A percentile compares a stretch with the other conserved stretches of the same genome.
Evolutionary conservation across 1,140 invertebrate species (phyloP).

Genomic region (Drosophila jambulina): DNA sequence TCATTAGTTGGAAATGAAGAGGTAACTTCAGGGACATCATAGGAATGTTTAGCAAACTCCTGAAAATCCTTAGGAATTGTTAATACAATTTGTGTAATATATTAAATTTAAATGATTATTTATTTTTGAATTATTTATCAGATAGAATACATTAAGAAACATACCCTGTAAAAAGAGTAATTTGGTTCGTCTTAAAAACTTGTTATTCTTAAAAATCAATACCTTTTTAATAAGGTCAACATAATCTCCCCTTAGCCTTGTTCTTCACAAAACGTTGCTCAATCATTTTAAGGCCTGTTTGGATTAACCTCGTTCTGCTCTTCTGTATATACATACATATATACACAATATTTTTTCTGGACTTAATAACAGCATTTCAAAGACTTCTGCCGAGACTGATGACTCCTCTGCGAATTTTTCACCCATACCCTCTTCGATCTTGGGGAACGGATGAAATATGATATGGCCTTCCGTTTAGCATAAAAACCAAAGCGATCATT

Average conservation of each 20-base stretch:
- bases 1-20: conserved; percentile 21
- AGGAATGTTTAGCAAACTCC: not conserved
- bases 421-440: conserved; percentile 9
- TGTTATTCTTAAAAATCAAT: not conserved
- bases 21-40: not conserved
- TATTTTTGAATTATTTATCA: not conserved
- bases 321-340: not conserved
- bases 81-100: not conserved
- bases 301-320: conserved; percentile 28
- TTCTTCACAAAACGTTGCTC: conserved; percentile 16
- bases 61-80: not conserved
- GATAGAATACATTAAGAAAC: too few relatives aligned
- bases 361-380: conserved; percentile 34
- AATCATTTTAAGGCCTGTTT: conserved; percentile 28
- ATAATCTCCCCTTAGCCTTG: not conserved
- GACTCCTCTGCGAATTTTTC: not conserved
- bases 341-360: not conserved
- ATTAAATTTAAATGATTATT: not conserved
- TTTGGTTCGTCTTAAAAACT: not conserved
- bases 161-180: not conserved
- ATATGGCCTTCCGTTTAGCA: conserved; percentile 43
- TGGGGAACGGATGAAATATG: conserved; percentile 15
- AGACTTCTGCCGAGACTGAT: conserved; percentile 25
- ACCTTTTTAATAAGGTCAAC: not conserved
- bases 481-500: conserved; percentile 27